Percentiles rank a stretch among this genome's conserved stretches.
phyloP scores from a whole-genome alignment of 2,888 invertebrate species.

The Muscina levida region DNA sequence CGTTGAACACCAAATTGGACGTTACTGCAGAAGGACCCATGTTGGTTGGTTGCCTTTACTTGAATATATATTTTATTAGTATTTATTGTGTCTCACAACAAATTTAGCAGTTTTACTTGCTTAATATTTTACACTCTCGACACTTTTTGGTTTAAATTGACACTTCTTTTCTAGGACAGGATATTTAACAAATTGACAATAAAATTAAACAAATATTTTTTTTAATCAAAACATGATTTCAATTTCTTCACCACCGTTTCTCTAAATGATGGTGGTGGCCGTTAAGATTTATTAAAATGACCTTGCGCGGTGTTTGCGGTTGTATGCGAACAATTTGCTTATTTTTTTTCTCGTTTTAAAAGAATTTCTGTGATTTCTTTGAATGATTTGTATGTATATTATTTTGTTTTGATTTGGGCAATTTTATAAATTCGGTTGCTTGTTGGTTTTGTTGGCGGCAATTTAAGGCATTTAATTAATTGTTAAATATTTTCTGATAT shows the following conservation, averaged over 20 bases:
- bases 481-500: slow-evolving; percentile 23
- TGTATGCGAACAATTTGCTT: slow-evolving; percentile 32
- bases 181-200: too few relatives aligned
- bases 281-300: slow-evolving; percentile 58
- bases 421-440: slow-evolving; percentile 1
- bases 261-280: not conserved
- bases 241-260: not conserved
- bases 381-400: not conserved
- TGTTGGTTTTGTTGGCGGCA: slow-evolving; percentile 35
- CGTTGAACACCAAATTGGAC: slow-evolving; percentile 18
- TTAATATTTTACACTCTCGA: slow-evolving; percentile 13
- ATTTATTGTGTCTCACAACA: not conserved
- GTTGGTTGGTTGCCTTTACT: slow-evolving; percentile 4
- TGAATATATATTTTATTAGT: not conserved
- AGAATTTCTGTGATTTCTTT: slow-evolving; percentile 17
- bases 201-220: slow-evolving; percentile 17
- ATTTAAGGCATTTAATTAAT: slow-evolving; percentile 60
- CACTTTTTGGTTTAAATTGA: not conserved
- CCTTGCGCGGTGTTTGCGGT: slow-evolving; percentile 49
- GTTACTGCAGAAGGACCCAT: slow-evolving; percentile 35
- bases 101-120: slow-evolving; percentile 26
- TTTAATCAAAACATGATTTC: slow-evolving; percentile 3
- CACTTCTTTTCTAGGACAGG: not conserved
- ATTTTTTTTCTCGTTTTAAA: not conserved
- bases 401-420: not conserved